Evolutionary conservation across 2,113 vertebrate species (phyloP), one percentile per base, ranked within the genome.

Genomic region (Spea multiplicata): DNA sequence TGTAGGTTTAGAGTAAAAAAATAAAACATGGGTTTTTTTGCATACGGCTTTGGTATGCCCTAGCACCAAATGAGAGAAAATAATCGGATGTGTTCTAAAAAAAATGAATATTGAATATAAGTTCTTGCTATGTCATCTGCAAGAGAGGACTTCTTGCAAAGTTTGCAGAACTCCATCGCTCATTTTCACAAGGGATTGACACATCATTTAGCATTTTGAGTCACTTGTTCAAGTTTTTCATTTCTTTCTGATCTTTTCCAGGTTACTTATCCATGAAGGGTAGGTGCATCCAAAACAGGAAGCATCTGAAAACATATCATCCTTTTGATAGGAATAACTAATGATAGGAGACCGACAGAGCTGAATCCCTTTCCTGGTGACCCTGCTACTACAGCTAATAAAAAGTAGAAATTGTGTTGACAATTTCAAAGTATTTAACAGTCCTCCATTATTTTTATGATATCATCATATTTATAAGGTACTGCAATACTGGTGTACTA

Each of bases 191-290:
- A 62, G 77, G 77, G 77, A 80, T 64, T 67, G 71, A 57, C 71
- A 80, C 53, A 73, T 80, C 77, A 80, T 80, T 80, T 73, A 80
- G 77, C 77, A 80, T 73, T 80, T 66, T 44, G 44, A 67, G 52
- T 71, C 77, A 73, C 61, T 71, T 73, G 59, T 72, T 73, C 71
- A 80, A 71, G 77, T 73, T 62, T 80, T 73, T 10, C 71, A 67
- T 4, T 72, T 74, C 64, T 73, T 80, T 61, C 70, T 47, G 77
- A 73, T 73, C 71, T 67, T 80, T 80, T 80, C 50, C 71, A 80
- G 71, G 48, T 71, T 80, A 80, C 77, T 72, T 73, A 80, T 73
- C 62, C 76, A 72, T 79, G 76, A 79, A 80, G 77, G 77, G 55
- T 80, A 67, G 71, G 50, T 67, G 71, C 61, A n/a, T 45, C 13